A percentile compares a stretch with the other conserved stretches of the same genome.
Evolutionary conservation across 2,797 vertebrate genomes (phyloP).

Genomic region (Poliocrania exsul): DNA sequence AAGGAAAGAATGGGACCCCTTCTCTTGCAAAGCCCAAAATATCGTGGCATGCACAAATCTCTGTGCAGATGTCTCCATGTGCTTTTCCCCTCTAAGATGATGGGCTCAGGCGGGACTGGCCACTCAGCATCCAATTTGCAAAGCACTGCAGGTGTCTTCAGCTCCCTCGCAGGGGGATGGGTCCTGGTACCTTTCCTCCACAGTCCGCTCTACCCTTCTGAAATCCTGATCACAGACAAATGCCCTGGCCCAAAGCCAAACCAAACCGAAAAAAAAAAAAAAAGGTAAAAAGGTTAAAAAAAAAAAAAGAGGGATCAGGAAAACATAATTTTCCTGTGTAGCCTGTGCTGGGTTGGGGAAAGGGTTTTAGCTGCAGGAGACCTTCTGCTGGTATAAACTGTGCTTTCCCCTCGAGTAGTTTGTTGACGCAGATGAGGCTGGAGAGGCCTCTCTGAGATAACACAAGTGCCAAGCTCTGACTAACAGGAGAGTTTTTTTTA

Average conservation of each 20-base stretch:
- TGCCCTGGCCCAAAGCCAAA: background rate
- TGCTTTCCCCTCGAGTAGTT: background rate
- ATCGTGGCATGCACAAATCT: background rate
- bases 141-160: background rate
- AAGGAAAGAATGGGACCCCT: background rate
- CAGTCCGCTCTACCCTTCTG: background rate
- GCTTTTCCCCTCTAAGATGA: background rate
- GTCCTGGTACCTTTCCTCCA: background rate
- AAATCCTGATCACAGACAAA: background rate
- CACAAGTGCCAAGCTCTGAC: background rate
- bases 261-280: background rate
- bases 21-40: background rate
- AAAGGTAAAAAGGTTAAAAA: background rate
- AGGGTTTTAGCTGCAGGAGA: background rate
- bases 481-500: background rate
- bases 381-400: background rate
- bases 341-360: background rate
- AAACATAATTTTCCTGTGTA: background rate
- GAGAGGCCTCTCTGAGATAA: background rate
- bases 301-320: background rate
- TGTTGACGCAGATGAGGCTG: background rate
- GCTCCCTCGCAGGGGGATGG: fast-evolving
- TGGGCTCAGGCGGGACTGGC: background rate
- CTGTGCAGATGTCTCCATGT: background rate
- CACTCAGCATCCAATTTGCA: background rate